Base-by-base conservation (phyloP, 1,140 invertebrate species). In the Drosophila lini region DNA sequence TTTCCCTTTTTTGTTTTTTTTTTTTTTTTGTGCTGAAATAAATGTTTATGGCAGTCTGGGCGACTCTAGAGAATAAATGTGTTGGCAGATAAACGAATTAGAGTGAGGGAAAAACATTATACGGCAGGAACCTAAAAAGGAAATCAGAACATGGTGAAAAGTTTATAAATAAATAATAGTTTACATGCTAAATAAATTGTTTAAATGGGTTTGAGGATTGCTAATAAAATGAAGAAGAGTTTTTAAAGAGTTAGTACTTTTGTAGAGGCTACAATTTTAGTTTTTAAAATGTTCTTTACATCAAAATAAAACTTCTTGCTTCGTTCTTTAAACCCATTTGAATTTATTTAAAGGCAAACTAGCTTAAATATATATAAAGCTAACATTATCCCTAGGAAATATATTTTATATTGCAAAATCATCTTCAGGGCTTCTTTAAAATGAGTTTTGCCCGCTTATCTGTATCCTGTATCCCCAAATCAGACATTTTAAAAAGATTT, bases 401-500 rank as follows among this genome's bases (percentile, higher is more conserved):
- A 7, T 25, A 11, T 25, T 41, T 25, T 25, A n/a, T 38, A 5
- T 34, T 38, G 15, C 22, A 25, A 40, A 31, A 40, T 40, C 22
- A 22, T 25, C 58, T 56, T 31, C n/a, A 38, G 50, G 34, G 13
- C 15, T 63, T 32, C 55, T 36, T 60, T 60, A 45, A 60, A 65
- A 65, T 65, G 57, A 65, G 62, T 60, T 65, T 65, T 31, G 5
- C 32, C n/a, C 9, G 40, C 41, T 45, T 40, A 31, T 61, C 56
- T 42, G 3, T 47, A 28, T 47, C 45, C 13, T 19, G 5, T 60
- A 31, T 60, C 16, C 42, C 34, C 42, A 32, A 48, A 67, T 67
- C 63, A 25, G 57, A 61, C 56, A 62, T 67, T 67, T 48, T 10
- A 1, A 15, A 67, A 67, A 61, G 7, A 67, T 38, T 65, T 55